Conservation (phyloP, 2,113 vertebrate species). For the Protobothrops flavoviridis region DNA sequence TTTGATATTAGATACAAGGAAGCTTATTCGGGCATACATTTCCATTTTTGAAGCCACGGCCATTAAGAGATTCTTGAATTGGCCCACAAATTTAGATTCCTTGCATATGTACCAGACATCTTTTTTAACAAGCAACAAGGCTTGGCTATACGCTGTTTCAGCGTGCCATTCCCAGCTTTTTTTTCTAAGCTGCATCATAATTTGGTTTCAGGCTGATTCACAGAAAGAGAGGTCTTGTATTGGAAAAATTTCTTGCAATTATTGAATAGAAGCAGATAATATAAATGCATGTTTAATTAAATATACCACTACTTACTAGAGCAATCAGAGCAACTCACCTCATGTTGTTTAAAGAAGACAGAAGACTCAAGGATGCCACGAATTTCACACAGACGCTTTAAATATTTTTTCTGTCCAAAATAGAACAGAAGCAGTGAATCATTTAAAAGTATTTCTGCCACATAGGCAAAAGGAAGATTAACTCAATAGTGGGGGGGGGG, state of each 20-base stretch:
- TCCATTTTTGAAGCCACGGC: not conserved
- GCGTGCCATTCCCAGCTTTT: not conserved
- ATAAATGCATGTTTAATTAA: not conserved
- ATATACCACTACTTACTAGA: too few relatives aligned
- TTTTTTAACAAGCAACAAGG: not conserved
- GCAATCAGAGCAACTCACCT: conserved; percentile 75
- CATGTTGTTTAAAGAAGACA: conserved; percentile 90
- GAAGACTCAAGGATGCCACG: conserved; percentile 83
- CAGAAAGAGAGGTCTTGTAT: not conserved
- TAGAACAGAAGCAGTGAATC: not conserved
- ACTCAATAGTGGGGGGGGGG: not conserved
- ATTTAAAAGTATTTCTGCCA: not conserved
- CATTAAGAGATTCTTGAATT: not conserved
- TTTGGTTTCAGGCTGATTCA: not conserved
- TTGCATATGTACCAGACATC: too few relatives aligned
- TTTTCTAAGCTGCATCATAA: not conserved
- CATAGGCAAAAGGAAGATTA: not conserved
- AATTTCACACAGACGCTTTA: conserved; percentile 87
- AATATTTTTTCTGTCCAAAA: conserved; percentile 81
- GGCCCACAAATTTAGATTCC: not conserved
- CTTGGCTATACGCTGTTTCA: not conserved
- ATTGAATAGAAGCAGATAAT: not conserved
- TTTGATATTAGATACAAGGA: not conserved
- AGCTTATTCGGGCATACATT: not conserved
- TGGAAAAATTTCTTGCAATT: not conserved